A percentile compares a stretch with the other conserved stretches of the same genome.
Conservation (phyloP, 2,797 vertebrate genomes). For the Platyrinchus mystaceus region DNA sequence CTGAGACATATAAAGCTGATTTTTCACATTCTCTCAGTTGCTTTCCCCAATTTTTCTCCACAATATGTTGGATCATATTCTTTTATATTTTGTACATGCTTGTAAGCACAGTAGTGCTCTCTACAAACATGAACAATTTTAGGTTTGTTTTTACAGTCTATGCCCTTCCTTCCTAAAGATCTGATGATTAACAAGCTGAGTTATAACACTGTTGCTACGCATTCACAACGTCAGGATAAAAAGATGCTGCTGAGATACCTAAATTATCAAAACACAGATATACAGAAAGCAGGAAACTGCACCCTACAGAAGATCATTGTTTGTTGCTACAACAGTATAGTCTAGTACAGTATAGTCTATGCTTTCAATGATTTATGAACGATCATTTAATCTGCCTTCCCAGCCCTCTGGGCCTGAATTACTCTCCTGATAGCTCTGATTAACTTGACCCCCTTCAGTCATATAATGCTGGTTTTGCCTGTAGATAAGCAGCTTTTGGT, state of each 20-base stretch:
- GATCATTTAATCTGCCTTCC: conserved; percentile 29
- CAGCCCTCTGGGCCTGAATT: conserved; percentile 32
- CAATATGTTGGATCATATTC: neutral
- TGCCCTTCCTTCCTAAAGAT: conserved; percentile 40
- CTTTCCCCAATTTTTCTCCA: neutral
- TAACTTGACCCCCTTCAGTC: conserved; percentile 37
- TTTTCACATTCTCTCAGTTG: neutral
- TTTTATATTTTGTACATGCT: neutral
- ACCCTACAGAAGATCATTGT: conserved; percentile 21
- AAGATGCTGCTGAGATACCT: conserved; percentile 24
- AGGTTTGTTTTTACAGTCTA: conserved; percentile 30
- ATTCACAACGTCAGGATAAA: neutral
- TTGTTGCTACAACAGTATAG: neutral
- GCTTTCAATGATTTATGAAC: conserved; percentile 24
- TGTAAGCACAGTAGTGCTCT: neutral
- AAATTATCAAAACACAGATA: conserved; percentile 43
- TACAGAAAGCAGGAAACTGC: conserved; percentile 34
- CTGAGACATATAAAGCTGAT: neutral
- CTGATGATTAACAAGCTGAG: neutral
- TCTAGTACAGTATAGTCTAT: neutral
- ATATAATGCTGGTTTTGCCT: conserved; percentile 32
- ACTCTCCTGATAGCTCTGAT: conserved; percentile 47
- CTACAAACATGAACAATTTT: neutral
- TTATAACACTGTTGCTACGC: neutral
- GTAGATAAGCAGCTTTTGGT: conserved; percentile 70